Percentiles rank a stretch among this genome's conserved stretches.
Evolutionary conservation across 30 jellyfish, hydroid and myxozoan genomes (phyloP).

Genomic region (Catostylus mosaicus): DNA sequence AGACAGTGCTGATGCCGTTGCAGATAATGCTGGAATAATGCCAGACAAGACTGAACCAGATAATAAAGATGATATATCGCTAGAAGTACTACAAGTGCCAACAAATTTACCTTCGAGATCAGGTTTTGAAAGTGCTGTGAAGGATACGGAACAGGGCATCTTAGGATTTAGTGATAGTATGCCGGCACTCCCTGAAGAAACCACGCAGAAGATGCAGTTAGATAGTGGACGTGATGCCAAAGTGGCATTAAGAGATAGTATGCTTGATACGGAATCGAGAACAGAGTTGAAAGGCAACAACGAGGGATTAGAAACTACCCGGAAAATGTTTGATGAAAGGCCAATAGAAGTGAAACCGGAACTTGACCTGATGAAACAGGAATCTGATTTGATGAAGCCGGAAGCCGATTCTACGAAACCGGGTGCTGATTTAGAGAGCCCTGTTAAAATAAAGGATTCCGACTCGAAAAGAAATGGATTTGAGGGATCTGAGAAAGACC

Average conservation of each 20-base stretch:
- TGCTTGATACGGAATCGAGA: neutral
- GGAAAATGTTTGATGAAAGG: neutral
- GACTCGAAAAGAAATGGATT: neutral
- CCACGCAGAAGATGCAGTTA: neutral
- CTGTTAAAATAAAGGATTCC: no score
- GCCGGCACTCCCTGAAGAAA: neutral
- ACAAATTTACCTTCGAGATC: neutral
- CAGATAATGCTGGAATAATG: slow-evolving; percentile 33
- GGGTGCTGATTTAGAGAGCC: no score
- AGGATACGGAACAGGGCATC: neutral
- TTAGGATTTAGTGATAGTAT: neutral
- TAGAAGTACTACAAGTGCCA: neutral
- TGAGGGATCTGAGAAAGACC: neutral
- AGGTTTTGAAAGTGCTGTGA: neutral
- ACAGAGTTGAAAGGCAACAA: neutral
- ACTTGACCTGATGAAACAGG: no score
- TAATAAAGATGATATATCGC: slow-evolving; percentile 26
- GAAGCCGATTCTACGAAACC: no score
- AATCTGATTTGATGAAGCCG: no score
- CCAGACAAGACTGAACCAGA: neutral
- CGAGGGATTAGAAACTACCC: neutral
- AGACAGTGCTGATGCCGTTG: slow-evolving; percentile 38
- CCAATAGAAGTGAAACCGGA: no score
- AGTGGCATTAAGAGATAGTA: no score
- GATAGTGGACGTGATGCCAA: neutral